These are phyloP conservation scores for Bombus sibiricus DNA, from an alignment of 1,140 invertebrate species.

Conservation along the genomic window DNA sequence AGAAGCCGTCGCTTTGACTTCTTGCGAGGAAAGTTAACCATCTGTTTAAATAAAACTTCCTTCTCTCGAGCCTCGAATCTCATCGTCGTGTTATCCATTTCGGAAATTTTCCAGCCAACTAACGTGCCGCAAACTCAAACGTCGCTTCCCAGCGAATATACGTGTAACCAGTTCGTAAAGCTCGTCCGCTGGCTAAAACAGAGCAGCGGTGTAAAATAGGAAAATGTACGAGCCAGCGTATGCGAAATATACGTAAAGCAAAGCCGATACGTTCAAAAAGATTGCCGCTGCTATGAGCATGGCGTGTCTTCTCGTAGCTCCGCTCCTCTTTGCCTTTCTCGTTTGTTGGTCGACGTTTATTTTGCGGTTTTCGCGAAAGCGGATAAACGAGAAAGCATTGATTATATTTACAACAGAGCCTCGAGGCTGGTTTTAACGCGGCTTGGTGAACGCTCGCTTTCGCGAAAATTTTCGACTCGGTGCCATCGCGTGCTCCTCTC, in stretches of 20 bases:
- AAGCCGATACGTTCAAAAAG: constrained; percentile 47
- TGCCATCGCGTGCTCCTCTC: background rate
- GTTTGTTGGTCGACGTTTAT: constrained; percentile 10
- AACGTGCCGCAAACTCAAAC: constrained; percentile 10
- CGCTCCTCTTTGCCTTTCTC: background rate
- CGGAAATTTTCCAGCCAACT: background rate
- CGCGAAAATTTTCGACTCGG: background rate
- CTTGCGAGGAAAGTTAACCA: constrained; percentile 40
- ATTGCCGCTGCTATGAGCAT: constrained; percentile 3
- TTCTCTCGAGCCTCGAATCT: background rate
- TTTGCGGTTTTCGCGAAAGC: background rate
- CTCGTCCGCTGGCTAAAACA: background rate
- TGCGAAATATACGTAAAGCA: constrained; percentile 42
- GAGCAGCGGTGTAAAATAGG: constrained; percentile 34
- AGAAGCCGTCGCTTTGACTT: constrained; percentile 1
- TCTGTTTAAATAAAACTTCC: constrained; percentile 53
- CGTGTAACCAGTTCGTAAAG: background rate
- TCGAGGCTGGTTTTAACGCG: background rate
- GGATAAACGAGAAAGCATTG: background rate
- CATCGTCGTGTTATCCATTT: constrained; percentile 50
- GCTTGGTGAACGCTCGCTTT: background rate
- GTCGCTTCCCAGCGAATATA: constrained; percentile 29
- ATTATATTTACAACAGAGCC: constrained; percentile 12
- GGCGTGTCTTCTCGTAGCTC: background rate
- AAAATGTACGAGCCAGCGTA: constrained; percentile 54